Conservation (phyloP, 2,888 invertebrate species). For the Caenorhabditis auriculariae region DNA sequence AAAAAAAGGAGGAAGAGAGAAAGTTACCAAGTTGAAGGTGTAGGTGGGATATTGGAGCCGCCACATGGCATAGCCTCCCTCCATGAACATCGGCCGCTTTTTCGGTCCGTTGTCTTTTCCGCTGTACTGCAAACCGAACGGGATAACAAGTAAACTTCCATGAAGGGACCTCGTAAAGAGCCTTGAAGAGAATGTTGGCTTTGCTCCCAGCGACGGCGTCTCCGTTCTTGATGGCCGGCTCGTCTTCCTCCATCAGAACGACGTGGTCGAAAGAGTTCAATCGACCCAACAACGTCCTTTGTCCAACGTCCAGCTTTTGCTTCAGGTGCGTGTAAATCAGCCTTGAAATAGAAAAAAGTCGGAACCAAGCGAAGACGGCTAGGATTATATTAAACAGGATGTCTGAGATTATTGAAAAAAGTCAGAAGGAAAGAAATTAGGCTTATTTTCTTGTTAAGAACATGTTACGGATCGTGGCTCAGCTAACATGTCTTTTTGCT, state of each 20-base stretch:
- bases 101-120: slow-evolving; percentile 14
- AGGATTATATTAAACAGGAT: too few species aligned
- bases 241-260: slow-evolving; percentile 50
- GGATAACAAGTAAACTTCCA: not conserved
- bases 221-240: slow-evolving; percentile 13
- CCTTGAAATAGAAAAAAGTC: slow-evolving; percentile 14
- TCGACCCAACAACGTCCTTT: slow-evolving; percentile 19
- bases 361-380: too few species aligned
- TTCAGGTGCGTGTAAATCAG: slow-evolving; percentile 19
- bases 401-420: too few species aligned
- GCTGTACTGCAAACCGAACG: slow-evolving; percentile 21
- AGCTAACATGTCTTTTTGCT: not conserved
- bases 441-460: not conserved
- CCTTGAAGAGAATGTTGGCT: slow-evolving; percentile 9
- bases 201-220: slow-evolving; percentile 3
- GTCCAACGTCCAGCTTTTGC: slow-evolving; percentile 7
- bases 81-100: slow-evolving; percentile 42
- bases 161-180: slow-evolving; percentile 6
- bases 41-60: slow-evolving; percentile 36
- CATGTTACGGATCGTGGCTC: not conserved
- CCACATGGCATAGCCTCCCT: slow-evolving; percentile 55
- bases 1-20: not conserved
- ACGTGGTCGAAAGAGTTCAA: slow-evolving; percentile 36
- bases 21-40: slow-evolving; percentile 9
- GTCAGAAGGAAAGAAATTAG: not conserved